A percentile compares a stretch with the other conserved stretches of the same genome.
Conservation (phyloP, 2,797 vertebrate genomes). For the Eupleurogrammus muticus region DNA sequence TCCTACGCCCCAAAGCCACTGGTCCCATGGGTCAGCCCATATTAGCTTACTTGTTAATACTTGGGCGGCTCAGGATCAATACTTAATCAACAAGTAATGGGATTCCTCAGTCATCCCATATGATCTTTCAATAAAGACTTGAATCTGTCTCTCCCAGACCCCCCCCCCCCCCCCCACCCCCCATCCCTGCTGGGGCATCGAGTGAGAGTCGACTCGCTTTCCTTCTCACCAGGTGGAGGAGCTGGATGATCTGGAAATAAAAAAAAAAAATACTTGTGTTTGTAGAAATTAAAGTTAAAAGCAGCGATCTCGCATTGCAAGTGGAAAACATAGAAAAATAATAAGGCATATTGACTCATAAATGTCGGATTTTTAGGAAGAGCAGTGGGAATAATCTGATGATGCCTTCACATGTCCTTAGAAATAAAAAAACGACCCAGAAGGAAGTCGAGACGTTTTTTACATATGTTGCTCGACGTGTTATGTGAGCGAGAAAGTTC, state of each 20-base stretch:
- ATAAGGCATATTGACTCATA: too few relatives aligned
- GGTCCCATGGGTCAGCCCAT: slow-evolving; percentile 98
- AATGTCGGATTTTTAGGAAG: not conserved
- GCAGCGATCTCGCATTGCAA: not conserved
- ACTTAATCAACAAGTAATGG: slow-evolving; percentile 99
- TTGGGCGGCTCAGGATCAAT: slow-evolving; percentile 94
- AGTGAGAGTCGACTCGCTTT: slow-evolving; percentile 43
- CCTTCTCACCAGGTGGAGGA: slow-evolving; percentile 50
- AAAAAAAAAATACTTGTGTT: slow-evolving; percentile 5
- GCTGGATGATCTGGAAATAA: slow-evolving; percentile 51
- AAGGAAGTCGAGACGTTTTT: too few relatives aligned
- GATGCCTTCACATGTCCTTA: too few relatives aligned
- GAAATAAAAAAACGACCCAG: too few relatives aligned
- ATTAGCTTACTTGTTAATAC: slow-evolving; percentile 99
- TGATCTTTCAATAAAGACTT: slow-evolving; percentile 99
- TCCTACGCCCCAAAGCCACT: slow-evolving; percentile 86
- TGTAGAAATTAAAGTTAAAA: not conserved
- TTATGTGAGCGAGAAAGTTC: too few relatives aligned
- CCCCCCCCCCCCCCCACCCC: not conserved
- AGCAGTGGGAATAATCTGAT: slow-evolving; percentile 39
- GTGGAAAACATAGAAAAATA: too few relatives aligned
- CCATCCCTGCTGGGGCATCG: slow-evolving; percentile 31
- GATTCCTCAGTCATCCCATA: slow-evolving; percentile 99
- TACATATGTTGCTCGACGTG: too few relatives aligned
- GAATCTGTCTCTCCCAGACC: slow-evolving; percentile 85